These are phyloP conservation scores for Drosophila acutilabella DNA, from an alignment of 2,888 invertebrate species.

Conservation along the genomic window DNA sequence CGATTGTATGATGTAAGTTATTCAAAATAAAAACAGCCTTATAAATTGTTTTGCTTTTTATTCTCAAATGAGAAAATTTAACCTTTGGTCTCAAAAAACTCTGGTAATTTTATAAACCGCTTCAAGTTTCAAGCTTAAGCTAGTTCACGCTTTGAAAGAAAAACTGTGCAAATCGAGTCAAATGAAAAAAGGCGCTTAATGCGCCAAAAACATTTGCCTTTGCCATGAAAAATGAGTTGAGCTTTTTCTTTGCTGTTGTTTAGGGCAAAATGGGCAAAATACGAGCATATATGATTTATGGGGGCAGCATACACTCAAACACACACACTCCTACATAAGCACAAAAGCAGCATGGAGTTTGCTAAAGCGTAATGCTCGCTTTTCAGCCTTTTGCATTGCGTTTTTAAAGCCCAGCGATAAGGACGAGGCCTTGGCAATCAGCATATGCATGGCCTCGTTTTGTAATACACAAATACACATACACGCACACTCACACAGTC, in stretches of 20 bases:
- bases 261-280: constrained; percentile 17
- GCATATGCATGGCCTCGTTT: constrained; percentile 69
- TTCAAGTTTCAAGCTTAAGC: too few species aligned
- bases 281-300: constrained; percentile 67
- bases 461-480: constrained; percentile 13
- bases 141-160: too few species aligned
- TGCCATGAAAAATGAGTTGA: constrained; percentile 62
- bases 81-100: too few species aligned
- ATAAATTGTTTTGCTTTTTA: too few species aligned
- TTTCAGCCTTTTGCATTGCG: constrained; percentile 38
- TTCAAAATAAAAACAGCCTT: too few species aligned
- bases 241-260: not conserved
- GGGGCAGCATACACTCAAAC: constrained; percentile 1
- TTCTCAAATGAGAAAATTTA: too few species aligned
- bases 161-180: too few species aligned
- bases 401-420: constrained; percentile 53
- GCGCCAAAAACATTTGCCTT: constrained; percentile 56
- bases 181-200: constrained; percentile 50
- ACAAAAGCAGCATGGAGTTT: constrained; percentile 27
- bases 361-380: constrained; percentile 39
- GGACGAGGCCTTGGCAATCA: constrained; percentile 63
- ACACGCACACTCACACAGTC: constrained; percentile 17
- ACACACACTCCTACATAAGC: not conserved
- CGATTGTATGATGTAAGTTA: too few species aligned
- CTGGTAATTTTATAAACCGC: too few species aligned